Conservation (phyloP, 2,888 invertebrate genomes). For the Cheilosia variabilis region DNA sequence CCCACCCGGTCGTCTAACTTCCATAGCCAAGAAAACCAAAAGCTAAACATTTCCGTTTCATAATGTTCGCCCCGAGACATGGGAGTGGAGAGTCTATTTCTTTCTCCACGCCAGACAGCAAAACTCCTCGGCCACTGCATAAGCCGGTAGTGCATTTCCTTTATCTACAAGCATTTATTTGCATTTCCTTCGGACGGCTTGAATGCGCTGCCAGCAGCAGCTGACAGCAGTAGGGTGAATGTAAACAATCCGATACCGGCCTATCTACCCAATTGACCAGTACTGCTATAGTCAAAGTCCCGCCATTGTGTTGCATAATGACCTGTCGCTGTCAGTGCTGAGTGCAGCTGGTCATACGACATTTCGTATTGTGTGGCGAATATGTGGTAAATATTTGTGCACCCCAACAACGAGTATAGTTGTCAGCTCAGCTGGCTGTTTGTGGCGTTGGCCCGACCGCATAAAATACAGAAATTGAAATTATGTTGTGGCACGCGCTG, state of each 20-base stretch:
- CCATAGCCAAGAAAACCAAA: neutral
- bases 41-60: constrained; percentile 37
- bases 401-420: neutral
- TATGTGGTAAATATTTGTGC: constrained; percentile 44
- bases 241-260: constrained; percentile 13
- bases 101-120: constrained; percentile 11
- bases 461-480: constrained; percentile 31
- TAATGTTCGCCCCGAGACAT: neutral
- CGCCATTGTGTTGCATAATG: constrained; percentile 56
- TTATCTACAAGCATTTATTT: constrained; percentile 12
- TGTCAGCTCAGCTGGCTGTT: constrained; percentile 30
- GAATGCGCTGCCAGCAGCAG: constrained; percentile 32
- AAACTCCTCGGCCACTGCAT: neutral
- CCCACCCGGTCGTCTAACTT: neutral
- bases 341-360: constrained; percentile 43
- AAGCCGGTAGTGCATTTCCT: constrained; percentile 37
- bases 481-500: constrained; percentile 5
- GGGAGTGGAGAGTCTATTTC: neutral
- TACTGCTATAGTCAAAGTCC: constrained; percentile 14
- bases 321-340: constrained; percentile 9
- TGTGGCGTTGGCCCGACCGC: constrained; percentile 11
- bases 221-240: constrained; percentile 4
- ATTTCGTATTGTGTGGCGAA: constrained; percentile 51
- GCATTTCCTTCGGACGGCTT: constrained; percentile 11
- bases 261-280: constrained; percentile 24